Evolutionary conservation across 2,113 vertebrate genomes (phyloP).

Genomic region (Tautogolabrus adspersus): DNA sequence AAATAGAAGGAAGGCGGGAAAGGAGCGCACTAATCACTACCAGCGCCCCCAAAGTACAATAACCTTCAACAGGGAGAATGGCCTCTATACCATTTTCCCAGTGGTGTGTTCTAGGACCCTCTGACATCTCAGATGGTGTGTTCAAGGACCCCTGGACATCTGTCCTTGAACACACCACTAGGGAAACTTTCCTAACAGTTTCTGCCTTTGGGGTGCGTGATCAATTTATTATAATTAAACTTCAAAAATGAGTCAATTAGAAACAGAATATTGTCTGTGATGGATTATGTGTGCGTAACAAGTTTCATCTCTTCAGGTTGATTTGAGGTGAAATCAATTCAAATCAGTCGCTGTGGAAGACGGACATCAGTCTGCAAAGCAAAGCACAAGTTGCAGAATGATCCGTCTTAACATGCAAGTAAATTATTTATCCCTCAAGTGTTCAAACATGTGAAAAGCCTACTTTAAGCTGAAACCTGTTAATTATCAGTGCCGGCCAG

Average conservation of each 20-base stretch:
- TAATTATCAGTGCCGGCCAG: slow-evolving; percentile 37
- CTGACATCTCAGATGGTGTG: neutral
- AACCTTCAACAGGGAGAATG: too few relatives aligned
- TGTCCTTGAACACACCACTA: too few relatives aligned
- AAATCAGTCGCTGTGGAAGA: neutral
- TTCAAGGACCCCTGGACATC: too few relatives aligned
- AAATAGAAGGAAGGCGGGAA: too few relatives aligned
- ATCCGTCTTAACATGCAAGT: neutral
- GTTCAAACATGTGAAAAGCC: slow-evolving; percentile 18
- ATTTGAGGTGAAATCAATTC: neutral
- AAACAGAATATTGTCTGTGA: too few relatives aligned
- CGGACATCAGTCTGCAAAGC: neutral
- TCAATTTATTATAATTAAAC: too few relatives aligned
- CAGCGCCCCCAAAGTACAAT: too few relatives aligned
- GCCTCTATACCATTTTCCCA: too few relatives aligned
- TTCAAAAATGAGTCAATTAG: too few relatives aligned
- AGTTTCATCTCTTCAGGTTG: neutral
- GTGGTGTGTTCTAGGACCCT: neutral
- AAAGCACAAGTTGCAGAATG: neutral
- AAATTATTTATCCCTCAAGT: neutral
- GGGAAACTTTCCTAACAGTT: too few relatives aligned
- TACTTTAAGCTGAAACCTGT: neutral
- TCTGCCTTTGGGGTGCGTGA: too few relatives aligned
- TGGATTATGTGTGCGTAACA: neutral
- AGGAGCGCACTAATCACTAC: too few relatives aligned